These are phyloP conservation scores for Rana temporaria DNA, from an alignment of 2,113 vertebrate genomes.

Conservation along the genomic window DNA sequence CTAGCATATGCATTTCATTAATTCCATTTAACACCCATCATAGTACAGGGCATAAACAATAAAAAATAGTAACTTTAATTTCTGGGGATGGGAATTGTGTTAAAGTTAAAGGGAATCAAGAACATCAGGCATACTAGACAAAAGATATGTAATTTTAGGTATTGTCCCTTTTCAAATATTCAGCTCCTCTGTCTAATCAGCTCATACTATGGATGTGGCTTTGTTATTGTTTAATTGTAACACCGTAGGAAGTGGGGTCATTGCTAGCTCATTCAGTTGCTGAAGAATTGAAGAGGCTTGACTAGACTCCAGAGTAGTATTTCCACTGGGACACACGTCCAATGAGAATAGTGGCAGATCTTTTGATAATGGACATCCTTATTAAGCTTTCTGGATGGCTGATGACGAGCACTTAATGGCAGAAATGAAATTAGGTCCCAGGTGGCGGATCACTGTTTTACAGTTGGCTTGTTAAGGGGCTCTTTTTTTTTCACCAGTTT, in stretches of 20 bases:
- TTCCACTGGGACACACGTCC: slow-evolving; percentile 29
- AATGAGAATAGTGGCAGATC: slow-evolving; percentile 41
- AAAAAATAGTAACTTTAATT: not conserved
- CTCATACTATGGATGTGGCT: slow-evolving; percentile 11
- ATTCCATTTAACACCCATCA: too few species aligned
- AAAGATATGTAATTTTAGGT: slow-evolving; percentile 23
- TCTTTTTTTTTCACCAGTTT: slow-evolving; percentile 13
- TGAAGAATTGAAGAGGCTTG: slow-evolving; percentile 41
- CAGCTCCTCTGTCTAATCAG: not conserved
- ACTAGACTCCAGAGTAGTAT: slow-evolving; percentile 31
- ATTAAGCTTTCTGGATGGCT: slow-evolving; percentile 48
- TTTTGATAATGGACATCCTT: slow-evolving; percentile 45
- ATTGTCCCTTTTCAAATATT: slow-evolving; percentile 23
- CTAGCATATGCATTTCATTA: too few species aligned
- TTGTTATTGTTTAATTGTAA: slow-evolving; percentile 31
- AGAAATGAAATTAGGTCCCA: slow-evolving; percentile 44
- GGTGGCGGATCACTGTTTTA: slow-evolving; percentile 42
- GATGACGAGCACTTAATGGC: slow-evolving; percentile 46
- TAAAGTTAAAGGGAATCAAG: not conserved
- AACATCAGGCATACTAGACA: slow-evolving; percentile 14
- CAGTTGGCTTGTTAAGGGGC: slow-evolving; percentile 39
- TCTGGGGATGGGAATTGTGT: not conserved
- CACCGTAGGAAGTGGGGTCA: slow-evolving; percentile 23
- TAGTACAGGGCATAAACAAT: slow-evolving; percentile 8
- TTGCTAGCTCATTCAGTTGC: slow-evolving; percentile 34